Evolutionary conservation across 2,888 invertebrate genomes (phyloP), one percentile per base, ranked within the genome.

Genomic region (Geotrupes spiniger): DNA sequence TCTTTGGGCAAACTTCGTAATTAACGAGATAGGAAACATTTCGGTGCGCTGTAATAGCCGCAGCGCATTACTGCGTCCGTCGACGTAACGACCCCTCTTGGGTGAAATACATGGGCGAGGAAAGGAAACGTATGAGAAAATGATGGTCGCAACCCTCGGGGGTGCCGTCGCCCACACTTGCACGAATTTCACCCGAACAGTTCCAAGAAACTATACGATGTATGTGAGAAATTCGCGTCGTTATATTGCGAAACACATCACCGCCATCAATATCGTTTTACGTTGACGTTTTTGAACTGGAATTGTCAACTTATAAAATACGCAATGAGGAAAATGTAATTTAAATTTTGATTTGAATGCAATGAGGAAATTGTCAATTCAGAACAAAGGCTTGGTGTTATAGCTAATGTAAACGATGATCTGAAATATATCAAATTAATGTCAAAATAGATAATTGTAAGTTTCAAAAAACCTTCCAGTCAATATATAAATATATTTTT

Each of bases 11-110:
- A 36, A 36, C 36, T 12, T 36, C 14, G 36, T n/a, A 36, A 36
- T 15, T 36, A 16, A 29, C 12, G 29, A 4, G 29, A 29, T 11
- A 29, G 10, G 29, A 11, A 46, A 41, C 36, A 41, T 56, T 60
- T 49, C 46, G 57, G 52, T 51, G 53, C 53, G 47, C 51, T 16
- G 59, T 65, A 65, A 67, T 65, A 65, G 65, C 60, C 59, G 53
- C 58, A 53, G 60, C 60, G 54, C 63, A 63, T 65, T 66, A 65
- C 60, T 21, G 3, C 21, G 21, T 21, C 21, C 21, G 54, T 58
- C 55, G 50, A 54, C 51, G 54, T 57, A 59, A 62, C 53, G 57
- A 57, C 57, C 62, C 64, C 60, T 53, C 51, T 28, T 50, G 61
- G 58, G 56, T 46, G 48, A 54, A 45, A 26, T 44, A 42, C 45